Percentiles rank a stretch among this genome's conserved stretches.
These are phyloP conservation scores for Cecidostiba fungosa DNA, from an alignment of 2,888 invertebrate species.

Conservation along the genomic window DNA sequence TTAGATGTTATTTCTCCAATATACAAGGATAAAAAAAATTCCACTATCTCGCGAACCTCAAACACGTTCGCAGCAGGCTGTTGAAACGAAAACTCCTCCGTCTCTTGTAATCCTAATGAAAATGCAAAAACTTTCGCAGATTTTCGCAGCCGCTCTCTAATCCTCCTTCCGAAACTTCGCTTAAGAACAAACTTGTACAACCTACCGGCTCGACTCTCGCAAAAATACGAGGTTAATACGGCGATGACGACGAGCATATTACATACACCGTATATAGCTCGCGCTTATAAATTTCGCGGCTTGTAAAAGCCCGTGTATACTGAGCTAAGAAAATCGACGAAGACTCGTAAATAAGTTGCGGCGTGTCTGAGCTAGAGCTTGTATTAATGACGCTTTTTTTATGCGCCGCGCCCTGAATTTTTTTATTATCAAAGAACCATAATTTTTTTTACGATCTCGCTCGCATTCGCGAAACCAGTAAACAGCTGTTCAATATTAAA, in stretches of 20 bases:
- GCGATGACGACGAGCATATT: neutral
- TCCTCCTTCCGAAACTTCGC: neutral
- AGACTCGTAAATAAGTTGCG: neutral
- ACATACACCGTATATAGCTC: neutral
- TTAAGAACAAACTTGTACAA: conserved; percentile 10
- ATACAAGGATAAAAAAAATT: neutral
- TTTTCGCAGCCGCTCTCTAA: neutral
- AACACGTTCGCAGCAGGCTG: neutral
- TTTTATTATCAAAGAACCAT: neutral
- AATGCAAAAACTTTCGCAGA: conserved; percentile 38
- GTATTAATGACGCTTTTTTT: neutral
- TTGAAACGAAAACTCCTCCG: neutral
- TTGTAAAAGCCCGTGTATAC: neutral
- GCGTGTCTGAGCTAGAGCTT: neutral
- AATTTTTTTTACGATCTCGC: neutral
- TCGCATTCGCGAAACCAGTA: neutral
- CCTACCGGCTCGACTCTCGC: neutral
- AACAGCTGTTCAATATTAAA: neutral
- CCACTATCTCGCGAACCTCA: neutral
- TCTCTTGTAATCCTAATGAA: conserved; percentile 39
- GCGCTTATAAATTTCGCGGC: conserved; percentile 6
- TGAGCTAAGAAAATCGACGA: neutral
- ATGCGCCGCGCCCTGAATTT: neutral
- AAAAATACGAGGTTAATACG: neutral
- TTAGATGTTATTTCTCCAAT: neutral